Conservation (phyloP, 2,888 invertebrate genomes). For the Brassicogethes aeneus region DNA sequence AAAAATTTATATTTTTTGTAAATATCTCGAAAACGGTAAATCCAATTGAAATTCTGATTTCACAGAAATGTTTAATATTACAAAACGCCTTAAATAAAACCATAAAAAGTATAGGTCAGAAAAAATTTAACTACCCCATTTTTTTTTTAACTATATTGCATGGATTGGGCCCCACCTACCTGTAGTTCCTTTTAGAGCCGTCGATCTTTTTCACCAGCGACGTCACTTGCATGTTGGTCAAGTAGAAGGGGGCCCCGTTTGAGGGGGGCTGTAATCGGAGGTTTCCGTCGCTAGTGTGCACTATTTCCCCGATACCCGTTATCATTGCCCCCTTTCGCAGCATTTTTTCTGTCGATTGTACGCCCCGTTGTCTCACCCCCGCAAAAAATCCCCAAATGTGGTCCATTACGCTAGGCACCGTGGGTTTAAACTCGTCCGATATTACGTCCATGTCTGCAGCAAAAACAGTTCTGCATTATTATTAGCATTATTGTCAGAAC, state of each 20-base stretch:
- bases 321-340: conserved; percentile 71
- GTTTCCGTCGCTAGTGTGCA: conserved; percentile 50
- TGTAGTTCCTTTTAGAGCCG: conserved; percentile 58
- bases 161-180: too few relatives aligned
- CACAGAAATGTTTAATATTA: too few relatives aligned
- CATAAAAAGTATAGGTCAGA: too few relatives aligned
- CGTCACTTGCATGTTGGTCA: conserved; percentile 70
- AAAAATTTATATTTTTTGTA: too few relatives aligned
- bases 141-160: too few relatives aligned
- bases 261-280: conserved; percentile 66
- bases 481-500: not conserved
- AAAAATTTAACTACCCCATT: too few relatives aligned
- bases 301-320: conserved; percentile 69
- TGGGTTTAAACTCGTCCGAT: conserved; percentile 74
- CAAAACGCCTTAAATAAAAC: too few relatives aligned
- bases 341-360: conserved; percentile 84
- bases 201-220: conserved; percentile 66
- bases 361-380: conserved; percentile 72
- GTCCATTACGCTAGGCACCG: conserved; percentile 65
- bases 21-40: too few relatives aligned
- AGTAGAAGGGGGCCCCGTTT: conserved; percentile 61
- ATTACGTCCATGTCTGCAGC: conserved; percentile 66
- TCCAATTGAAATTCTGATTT: too few relatives aligned
- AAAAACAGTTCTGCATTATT: too few relatives aligned
- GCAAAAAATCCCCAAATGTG: conserved; percentile 80